phyloP scores from a whole-genome alignment of 2,113 vertebrate genomes.

The Gymnorhina tibicen region DNA sequence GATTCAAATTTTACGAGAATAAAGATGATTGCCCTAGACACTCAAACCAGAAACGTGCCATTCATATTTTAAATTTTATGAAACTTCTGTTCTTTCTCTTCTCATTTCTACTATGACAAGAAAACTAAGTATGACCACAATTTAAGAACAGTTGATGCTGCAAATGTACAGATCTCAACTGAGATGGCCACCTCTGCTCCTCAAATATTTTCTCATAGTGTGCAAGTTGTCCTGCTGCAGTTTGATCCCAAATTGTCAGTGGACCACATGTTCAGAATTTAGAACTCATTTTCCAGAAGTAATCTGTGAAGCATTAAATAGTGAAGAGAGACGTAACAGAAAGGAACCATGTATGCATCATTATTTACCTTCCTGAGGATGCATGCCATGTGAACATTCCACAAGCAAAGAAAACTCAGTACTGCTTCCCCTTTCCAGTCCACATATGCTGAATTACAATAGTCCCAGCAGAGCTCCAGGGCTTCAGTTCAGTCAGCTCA shows the following conservation, averaged over 20 bases:
- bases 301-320: background rate
- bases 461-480: background rate
- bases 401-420: background rate
- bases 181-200: background rate
- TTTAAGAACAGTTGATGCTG: background rate
- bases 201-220: background rate
- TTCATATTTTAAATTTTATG: background rate
- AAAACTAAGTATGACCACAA: background rate
- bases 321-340: background rate
- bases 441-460: fast-evolving
- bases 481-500: background rate
- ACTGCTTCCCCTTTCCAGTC: background rate
- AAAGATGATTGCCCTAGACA: background rate
- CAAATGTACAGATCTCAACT: background rate
- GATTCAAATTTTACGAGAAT: background rate
- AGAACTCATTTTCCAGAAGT: background rate
- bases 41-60: background rate
- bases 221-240: background rate
- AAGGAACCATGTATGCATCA: background rate
- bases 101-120: background rate
- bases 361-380: background rate
- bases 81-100: background rate
- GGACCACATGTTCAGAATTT: background rate
- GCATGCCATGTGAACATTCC: background rate
- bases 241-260: background rate